Evolutionary conservation across 2,888 invertebrate species (phyloP), one percentile per base, ranked within the genome.

Genomic region (Trypoxylon attenuatum): DNA sequence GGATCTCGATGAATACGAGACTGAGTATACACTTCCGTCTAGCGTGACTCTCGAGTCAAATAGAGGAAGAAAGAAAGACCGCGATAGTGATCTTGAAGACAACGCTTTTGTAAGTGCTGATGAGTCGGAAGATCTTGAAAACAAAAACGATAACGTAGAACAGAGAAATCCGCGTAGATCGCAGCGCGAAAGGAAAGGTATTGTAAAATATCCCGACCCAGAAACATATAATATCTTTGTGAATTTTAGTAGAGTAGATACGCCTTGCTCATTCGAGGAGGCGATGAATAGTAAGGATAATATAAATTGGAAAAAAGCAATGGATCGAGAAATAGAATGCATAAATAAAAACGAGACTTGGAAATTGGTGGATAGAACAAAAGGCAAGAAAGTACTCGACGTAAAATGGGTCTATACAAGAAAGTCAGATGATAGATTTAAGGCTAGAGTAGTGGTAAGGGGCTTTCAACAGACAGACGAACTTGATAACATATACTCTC

Each of bases 391-490:
- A n/a, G n/a, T n/a, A n/a, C n/a, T n/a, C n/a, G 61, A 70, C 56
- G 16, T 58, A n/a, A 67, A 67, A 38, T 70, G 67, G 58, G 45
- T 67, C n/a, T 64, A 18, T 29, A 59, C 47, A 27, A 67, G 51
- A 3, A 67, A 60, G 18, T 0, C 19, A 1, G 52, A 63, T 1
- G 29, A 50, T 49, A 5, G 0, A n/a, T 50, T 23, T 38, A 69
- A 69, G 42, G 67, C 70, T 4, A 60, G 70, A 33, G 18, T 70
- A 29, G 64, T 70, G 10, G 58, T 52, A 19, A 65, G 39, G 29
- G 62, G 71, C 2, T 68, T 54, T 51, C 59, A 72, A 39, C 64
- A 73, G 55, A 59, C 13, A n/a, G 58, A 74, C 33, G 23, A 23
- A 19, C 13, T 65, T 22, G 59, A 68, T 8, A 52, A 71, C 45